Conservation (phyloP, 2,888 invertebrate genomes). For the Calameuta pallipes region DNA sequence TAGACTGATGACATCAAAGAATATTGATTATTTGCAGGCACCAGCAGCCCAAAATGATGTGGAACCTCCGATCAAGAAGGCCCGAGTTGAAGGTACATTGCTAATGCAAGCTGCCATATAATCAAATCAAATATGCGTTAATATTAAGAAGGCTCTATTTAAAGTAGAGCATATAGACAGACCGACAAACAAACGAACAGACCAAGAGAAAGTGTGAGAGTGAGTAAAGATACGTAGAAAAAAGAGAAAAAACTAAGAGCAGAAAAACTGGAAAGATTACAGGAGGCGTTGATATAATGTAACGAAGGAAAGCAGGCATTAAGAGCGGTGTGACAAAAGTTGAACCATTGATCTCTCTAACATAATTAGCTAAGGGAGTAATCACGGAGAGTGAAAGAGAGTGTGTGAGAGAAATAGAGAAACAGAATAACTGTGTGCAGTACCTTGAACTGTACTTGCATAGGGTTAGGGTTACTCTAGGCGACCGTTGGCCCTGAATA, state of each 20-base stretch:
- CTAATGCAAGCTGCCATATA: conserved; percentile 37
- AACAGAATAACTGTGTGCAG: not conserved
- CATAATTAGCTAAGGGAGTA: not conserved
- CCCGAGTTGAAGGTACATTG: conserved; percentile 63
- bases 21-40: conserved; percentile 43
- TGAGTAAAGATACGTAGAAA: not conserved
- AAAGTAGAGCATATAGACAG: not conserved
- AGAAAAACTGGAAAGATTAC: not conserved
- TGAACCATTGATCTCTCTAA: not conserved
- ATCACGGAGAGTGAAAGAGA: not conserved
- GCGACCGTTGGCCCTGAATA: conserved; percentile 56
- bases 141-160: not conserved
- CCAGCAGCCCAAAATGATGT: conserved; percentile 49
- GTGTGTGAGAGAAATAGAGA: not conserved
- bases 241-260: not conserved
- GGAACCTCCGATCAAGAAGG: conserved; percentile 57
- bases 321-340: not conserved
- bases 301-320: not conserved
- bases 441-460: not conserved
- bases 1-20: not conserved
- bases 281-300: not conserved
- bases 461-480: conserved; percentile 50
- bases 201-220: not conserved
- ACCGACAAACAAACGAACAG: not conserved
- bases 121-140: not conserved